Conservation (phyloP, 2,797 vertebrate genomes). For the Mallotus villosus region DNA sequence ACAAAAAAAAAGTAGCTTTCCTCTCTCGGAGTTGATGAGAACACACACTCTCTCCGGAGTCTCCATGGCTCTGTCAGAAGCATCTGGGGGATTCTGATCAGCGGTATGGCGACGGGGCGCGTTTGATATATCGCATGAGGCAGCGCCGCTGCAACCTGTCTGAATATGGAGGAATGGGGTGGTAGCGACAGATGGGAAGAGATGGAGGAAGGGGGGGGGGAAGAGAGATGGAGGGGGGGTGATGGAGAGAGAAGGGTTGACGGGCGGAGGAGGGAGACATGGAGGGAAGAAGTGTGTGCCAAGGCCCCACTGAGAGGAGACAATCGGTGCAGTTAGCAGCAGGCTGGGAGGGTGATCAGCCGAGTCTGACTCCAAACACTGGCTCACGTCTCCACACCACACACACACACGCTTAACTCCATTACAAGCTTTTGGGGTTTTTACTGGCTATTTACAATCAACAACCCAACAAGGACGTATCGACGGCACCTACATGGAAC, state of each 20-base stretch:
- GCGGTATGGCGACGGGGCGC: not conserved
- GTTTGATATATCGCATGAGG: slow-evolving; percentile 55
- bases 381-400: not conserved
- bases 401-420: not conserved
- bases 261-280: not conserved
- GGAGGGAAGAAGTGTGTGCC: not conserved
- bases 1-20: not conserved
- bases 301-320: not conserved
- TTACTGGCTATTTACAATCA: no score
- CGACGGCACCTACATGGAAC: no score
- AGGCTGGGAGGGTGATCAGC: not conserved
- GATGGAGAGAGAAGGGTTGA: not conserved
- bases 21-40: not conserved
- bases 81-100: not conserved
- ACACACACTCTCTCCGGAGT: not conserved
- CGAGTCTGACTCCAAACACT: not conserved
- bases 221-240: not conserved
- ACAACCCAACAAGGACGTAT: no score
- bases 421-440: no score
- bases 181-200: slow-evolving; percentile 46
- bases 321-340: not conserved
- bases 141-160: slow-evolving; percentile 45
- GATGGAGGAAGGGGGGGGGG: not conserved
- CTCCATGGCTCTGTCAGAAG: not conserved
- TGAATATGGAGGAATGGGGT: slow-evolving; percentile 39